Evolutionary conservation across 2,797 vertebrate genomes (phyloP).

Genomic region (Tangara arthus): DNA sequence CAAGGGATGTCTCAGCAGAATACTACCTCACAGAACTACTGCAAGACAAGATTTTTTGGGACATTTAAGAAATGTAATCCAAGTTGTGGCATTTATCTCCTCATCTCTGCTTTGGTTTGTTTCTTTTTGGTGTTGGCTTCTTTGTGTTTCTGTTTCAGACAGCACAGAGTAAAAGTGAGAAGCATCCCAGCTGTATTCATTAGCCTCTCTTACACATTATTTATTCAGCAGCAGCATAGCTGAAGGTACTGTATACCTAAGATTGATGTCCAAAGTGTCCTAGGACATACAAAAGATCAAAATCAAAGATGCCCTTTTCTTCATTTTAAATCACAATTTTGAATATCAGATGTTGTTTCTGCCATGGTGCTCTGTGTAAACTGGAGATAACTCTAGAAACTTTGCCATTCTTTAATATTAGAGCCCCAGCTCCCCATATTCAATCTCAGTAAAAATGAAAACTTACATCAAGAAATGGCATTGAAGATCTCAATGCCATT

Average conservation of each 20-base stretch:
- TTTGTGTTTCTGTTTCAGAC: background rate
- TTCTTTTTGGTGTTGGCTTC: background rate
- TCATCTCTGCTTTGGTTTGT: background rate
- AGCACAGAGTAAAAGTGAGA: background rate
- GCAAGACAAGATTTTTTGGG: background rate
- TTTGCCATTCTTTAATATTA: background rate
- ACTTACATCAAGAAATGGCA: background rate
- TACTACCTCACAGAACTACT: background rate
- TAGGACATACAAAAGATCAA: background rate
- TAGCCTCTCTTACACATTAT: background rate
- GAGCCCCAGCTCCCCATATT: background rate
- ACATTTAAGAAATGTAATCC: background rate
- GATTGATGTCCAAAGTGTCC: background rate
- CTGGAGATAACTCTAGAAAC: background rate
- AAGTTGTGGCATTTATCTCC: background rate
- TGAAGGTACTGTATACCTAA: background rate
- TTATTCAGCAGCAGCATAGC: background rate
- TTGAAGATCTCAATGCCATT: background rate
- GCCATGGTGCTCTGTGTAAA: background rate
- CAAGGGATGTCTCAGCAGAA: rapidly evolving
- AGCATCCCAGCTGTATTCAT: background rate
- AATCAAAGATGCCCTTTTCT: background rate
- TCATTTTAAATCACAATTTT: background rate
- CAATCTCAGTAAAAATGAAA: background rate
- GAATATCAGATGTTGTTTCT: background rate